phyloP scores from a whole-genome alignment of 2,113 vertebrate genomes.

The Electrona antarctica region DNA sequence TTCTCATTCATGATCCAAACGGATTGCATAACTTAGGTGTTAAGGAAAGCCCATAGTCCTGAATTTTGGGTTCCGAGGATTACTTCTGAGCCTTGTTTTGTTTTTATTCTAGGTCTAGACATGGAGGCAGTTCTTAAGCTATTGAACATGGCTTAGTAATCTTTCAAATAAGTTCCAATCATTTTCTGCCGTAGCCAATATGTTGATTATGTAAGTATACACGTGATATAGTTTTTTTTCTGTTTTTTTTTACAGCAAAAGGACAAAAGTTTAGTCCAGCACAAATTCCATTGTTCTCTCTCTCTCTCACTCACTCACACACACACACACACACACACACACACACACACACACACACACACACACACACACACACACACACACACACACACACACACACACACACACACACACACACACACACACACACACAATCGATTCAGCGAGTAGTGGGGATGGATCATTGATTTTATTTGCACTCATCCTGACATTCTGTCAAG shows the following conservation, averaged over 20 bases:
- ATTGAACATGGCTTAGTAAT: not conserved
- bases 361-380: too few species aligned
- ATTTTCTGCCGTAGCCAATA: not conserved
- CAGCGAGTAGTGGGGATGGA: constrained; percentile 67
- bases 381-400: too few species aligned
- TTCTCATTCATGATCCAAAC: not conserved
- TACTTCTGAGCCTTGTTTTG: constrained; percentile 5
- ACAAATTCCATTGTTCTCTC: constrained; percentile 40
- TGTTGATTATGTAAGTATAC: not conserved
- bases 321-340: too few species aligned
- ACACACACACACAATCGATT: too few species aligned
- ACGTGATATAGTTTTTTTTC: constrained; percentile 3
- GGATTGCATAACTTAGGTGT: not conserved
- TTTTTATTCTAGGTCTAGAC: not conserved
- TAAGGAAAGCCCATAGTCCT: not conserved
- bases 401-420: constrained; percentile 40
- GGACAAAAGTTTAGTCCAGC: constrained; percentile 21
- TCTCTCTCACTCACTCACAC: too few species aligned
- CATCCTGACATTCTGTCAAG: constrained; percentile 75
- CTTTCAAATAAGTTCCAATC: not conserved
- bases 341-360: too few species aligned
- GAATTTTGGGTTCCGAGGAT: not conserved
- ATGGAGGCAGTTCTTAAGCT: not conserved
- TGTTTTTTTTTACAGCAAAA: constrained; percentile 26
- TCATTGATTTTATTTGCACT: constrained; percentile 80